Evolutionary conservation across 2,113 vertebrate genomes (phyloP).

Genomic region (Montifringilla adamsi): DNA sequence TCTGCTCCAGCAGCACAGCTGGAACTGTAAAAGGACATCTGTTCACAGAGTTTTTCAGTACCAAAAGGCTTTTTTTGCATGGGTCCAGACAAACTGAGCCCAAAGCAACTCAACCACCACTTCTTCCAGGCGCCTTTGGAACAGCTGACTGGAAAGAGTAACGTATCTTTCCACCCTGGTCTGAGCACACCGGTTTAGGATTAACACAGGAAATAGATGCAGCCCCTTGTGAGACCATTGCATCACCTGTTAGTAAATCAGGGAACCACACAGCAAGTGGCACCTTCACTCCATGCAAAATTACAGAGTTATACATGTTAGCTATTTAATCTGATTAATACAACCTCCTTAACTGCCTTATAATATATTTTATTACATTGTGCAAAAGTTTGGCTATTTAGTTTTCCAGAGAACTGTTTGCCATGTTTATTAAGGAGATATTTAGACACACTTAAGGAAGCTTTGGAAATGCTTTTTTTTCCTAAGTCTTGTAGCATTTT

Average conservation of each 20-base stretch:
- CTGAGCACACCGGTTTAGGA: neutral
- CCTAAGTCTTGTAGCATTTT: too few relatives aligned
- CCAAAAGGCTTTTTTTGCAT: neutral
- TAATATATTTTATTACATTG: slow-evolving; percentile 59
- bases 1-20: neutral
- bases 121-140: neutral
- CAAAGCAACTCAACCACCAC: neutral
- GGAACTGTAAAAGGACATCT: slow-evolving; percentile 1
- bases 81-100: neutral
- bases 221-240: neutral
- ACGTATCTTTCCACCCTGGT: neutral
- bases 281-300: slow-evolving; percentile 43
- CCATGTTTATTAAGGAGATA: slow-evolving; percentile 58
- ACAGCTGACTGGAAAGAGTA: neutral
- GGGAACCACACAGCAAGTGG: slow-evolving; percentile 61
- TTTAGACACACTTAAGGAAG: slow-evolving; percentile 31
- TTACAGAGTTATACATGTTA: slow-evolving; percentile 55
- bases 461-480: too few relatives aligned
- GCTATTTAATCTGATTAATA: slow-evolving; percentile 57
- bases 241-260: slow-evolving; percentile 47
- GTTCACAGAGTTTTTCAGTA: neutral
- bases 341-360: slow-evolving; percentile 55
- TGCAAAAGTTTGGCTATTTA: slow-evolving; percentile 57
- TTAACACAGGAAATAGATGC: neutral
- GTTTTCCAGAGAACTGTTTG: slow-evolving; percentile 57